Percentiles rank a stretch among this genome's conserved stretches.
Conservation (phyloP, 2,888 invertebrate genomes). For the Dynastes tityus region DNA sequence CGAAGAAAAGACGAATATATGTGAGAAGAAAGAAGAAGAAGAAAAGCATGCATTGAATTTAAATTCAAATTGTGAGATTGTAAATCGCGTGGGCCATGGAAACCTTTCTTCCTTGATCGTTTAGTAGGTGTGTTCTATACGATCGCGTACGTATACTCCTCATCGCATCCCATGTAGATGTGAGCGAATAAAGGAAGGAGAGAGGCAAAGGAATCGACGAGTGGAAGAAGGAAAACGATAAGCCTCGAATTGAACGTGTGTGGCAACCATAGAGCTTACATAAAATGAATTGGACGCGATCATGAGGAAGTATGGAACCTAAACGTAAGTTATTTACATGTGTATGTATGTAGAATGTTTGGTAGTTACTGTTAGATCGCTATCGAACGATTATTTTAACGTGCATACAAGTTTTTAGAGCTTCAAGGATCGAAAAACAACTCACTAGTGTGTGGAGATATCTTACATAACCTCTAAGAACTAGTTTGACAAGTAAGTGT, state of each 20-base stretch:
- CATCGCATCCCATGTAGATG: slow-evolving; percentile 25
- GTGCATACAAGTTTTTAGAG: too few species aligned
- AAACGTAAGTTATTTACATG: neutral
- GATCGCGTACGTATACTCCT: slow-evolving; percentile 57
- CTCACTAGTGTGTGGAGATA: too few species aligned
- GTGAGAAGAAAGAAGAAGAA: slow-evolving; percentile 13
- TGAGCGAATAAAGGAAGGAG: too few species aligned
- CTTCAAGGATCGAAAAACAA: too few species aligned
- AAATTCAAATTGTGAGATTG: slow-evolving; percentile 57
- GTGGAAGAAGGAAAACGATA: slow-evolving; percentile 1
- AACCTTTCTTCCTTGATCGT: slow-evolving; percentile 58
- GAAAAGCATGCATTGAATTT: slow-evolving; percentile 54
- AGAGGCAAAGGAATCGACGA: too few species aligned
- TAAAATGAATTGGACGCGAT: slow-evolving; percentile 21
- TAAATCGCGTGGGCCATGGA: slow-evolving; percentile 59
- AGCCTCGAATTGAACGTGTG: slow-evolving; percentile 38
- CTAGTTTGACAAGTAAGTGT: too few species aligned
- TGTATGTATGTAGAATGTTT: neutral
- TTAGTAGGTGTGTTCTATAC: slow-evolving; percentile 57
- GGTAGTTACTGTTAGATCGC: neutral
- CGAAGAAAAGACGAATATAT: slow-evolving; percentile 7
- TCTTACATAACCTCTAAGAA: too few species aligned
- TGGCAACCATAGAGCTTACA: slow-evolving; percentile 48
- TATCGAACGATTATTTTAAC: too few species aligned
- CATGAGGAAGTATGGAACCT: slow-evolving; percentile 15